Evolutionary conservation across 2,888 invertebrate genomes (phyloP).

Genomic region (Agelastica alni): DNA sequence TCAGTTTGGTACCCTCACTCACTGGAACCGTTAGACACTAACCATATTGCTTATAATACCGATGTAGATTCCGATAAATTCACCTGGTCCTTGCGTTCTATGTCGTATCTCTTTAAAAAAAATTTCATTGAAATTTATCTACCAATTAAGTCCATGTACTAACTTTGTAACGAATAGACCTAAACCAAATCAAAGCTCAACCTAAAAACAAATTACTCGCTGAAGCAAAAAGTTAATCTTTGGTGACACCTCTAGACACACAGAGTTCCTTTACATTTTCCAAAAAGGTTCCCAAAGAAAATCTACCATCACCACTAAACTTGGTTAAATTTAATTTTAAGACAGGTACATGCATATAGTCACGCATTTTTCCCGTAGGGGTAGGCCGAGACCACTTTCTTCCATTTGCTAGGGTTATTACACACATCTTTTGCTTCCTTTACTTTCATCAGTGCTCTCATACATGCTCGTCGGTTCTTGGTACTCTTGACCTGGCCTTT

Average conservation of each 20-base stretch:
- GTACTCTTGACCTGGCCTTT: no score
- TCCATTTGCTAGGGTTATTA: no score
- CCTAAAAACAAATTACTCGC: slow-evolving; percentile 27
- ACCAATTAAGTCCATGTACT: no score
- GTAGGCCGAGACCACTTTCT: no score
- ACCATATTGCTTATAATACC: slow-evolving; percentile 35
- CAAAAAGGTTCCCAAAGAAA: slow-evolving; percentile 24
- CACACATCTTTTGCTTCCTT: no score
- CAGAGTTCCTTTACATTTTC: slow-evolving; percentile 23
- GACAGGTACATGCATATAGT: no score
- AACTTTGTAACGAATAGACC: slow-evolving; percentile 5
- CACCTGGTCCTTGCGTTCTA: slow-evolving; percentile 36
- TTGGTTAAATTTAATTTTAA: slow-evolving; percentile 25
- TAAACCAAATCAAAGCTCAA: slow-evolving; percentile 15
- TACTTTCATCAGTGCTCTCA: no score
- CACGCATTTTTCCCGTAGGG: no score
- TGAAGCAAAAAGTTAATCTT: slow-evolving; percentile 24
- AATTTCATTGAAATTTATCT: no score
- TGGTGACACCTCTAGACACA: slow-evolving; percentile 15
- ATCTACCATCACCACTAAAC: slow-evolving; percentile 13
- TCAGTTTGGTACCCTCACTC: slow-evolving; percentile 23
- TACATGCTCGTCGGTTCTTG: no score
- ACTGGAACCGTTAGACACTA: slow-evolving; percentile 25
- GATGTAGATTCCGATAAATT: slow-evolving; percentile 36
- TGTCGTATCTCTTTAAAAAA: slow-evolving; percentile 35